Evolutionary conservation across 2,888 invertebrate species (phyloP), one percentile per base, ranked within the genome.

Genomic region (Phymatocera aterrima): DNA sequence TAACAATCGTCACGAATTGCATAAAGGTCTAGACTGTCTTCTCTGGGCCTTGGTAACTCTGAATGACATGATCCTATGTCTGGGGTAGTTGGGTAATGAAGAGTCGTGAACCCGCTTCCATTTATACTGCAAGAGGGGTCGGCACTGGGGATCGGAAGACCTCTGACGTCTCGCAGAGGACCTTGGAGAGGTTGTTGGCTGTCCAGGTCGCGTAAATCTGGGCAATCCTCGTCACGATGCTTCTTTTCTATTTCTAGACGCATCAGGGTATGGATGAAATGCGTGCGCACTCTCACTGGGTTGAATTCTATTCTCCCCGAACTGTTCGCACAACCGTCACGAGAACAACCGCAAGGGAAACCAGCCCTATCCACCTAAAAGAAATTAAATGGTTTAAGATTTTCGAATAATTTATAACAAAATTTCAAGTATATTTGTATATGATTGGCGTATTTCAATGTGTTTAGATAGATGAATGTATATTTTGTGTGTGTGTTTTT

Each of bases 201-300:
- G 88, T 84, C 91, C 87, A 87, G 87, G 86, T 85, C 92, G 80
- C 91, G 92, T 15, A 90, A 84, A 34, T 91, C 89, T 75, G 89
- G 91, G 24, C 91, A 87, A 43, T 95, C 95, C 81, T 93, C 92
- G 60, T 92, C 91, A 34, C 92, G 91, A 83, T 95, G 95, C 90
- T 96, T 96, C 91, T 96, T 97, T 91, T 97, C 97, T 85, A 97
- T 91, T 82, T 97, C 96, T 83, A 98, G 90, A 81, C 98, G 94
- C 98, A 98, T 98, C 77, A 99, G 93, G 0, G 99, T 99, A 88
- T 98, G 98, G 85, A 99, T 97, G 88, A 98, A 99, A 91, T 99
- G 99, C 18, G 98, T 98, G 82, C 98, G 94, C 5, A 99, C 99
- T 82, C 99, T 94, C 48, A 97, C 95, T 0, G 98, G 98, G 90